Percentiles rank a stretch among this genome's conserved stretches.
Evolutionary conservation across 2,797 vertebrate species (phyloP).

Genomic region (Rousettus madagascariensis): DNA sequence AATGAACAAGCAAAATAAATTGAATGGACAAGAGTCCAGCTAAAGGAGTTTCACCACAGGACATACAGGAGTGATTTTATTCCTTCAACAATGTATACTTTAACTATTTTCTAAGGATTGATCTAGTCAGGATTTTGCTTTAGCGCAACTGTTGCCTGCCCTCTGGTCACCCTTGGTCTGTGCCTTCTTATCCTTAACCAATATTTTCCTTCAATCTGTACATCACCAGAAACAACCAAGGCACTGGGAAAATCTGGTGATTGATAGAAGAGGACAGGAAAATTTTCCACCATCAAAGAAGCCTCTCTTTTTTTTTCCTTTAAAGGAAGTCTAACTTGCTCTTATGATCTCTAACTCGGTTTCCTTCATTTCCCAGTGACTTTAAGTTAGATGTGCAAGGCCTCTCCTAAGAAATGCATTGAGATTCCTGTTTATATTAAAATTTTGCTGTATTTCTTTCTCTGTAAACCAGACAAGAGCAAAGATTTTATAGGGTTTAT

Average conservation of each 20-base stretch:
- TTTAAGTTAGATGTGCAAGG: neutral
- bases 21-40: neutral
- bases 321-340: conserved; percentile 15
- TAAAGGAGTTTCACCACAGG: neutral
- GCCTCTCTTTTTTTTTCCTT: conserved; percentile 3
- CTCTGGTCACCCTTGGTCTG: neutral
- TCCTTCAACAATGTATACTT: neutral
- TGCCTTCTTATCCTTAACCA: neutral
- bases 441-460: conserved; percentile 11
- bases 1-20: neutral
- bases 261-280: neutral
- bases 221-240: neutral
- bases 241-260: neutral
- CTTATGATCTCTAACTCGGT: neutral
- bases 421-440: neutral
- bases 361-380: neutral
- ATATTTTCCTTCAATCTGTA: neutral
- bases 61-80: neutral
- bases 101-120: neutral
- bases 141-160: neutral
- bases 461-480: conserved; percentile 17
- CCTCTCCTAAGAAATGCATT: neutral
- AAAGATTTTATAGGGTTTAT: conserved; percentile 23
- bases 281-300: neutral
- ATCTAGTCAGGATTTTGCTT: neutral